Evolutionary conservation across 2,797 vertebrate genomes (phyloP).

Genomic region (Manis crassicaudata): DNA sequence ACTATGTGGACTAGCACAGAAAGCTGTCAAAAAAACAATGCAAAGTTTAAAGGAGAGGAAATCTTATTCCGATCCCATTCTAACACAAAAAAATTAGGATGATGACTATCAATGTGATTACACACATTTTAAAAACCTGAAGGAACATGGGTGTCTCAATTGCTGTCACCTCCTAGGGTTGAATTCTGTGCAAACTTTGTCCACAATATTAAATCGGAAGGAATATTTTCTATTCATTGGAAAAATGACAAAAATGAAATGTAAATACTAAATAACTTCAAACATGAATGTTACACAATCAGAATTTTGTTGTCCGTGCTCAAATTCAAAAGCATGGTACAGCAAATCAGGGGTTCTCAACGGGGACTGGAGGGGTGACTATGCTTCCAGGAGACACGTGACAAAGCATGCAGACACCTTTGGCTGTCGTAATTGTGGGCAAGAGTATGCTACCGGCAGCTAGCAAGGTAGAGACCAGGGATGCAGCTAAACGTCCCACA

Average conservation of each 20-base stretch:
- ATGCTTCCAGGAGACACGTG: accelerated
- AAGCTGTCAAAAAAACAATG: background rate
- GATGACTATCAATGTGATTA: background rate
- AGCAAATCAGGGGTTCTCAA: background rate
- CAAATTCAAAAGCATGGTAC: background rate
- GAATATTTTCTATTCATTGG: background rate
- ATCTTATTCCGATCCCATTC: background rate
- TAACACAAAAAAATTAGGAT: background rate
- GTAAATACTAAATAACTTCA: background rate
- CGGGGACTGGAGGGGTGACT: accelerated
- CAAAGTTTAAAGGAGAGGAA: background rate
- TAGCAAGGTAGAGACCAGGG: background rate
- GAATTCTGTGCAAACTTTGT: background rate
- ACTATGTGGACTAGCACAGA: background rate
- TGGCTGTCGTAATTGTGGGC: background rate
- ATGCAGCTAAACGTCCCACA: accelerated
- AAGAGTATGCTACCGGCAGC: background rate
- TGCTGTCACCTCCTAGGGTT: background rate
- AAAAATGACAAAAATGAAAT: background rate
- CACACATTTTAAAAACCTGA: background rate
- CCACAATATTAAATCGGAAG: background rate
- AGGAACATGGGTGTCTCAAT: background rate
- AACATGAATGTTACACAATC: background rate
- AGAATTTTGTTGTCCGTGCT: background rate
- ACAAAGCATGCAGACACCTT: background rate